Conservation (phyloP, 2,888 invertebrate species). For the Noctua fimbriata region DNA sequence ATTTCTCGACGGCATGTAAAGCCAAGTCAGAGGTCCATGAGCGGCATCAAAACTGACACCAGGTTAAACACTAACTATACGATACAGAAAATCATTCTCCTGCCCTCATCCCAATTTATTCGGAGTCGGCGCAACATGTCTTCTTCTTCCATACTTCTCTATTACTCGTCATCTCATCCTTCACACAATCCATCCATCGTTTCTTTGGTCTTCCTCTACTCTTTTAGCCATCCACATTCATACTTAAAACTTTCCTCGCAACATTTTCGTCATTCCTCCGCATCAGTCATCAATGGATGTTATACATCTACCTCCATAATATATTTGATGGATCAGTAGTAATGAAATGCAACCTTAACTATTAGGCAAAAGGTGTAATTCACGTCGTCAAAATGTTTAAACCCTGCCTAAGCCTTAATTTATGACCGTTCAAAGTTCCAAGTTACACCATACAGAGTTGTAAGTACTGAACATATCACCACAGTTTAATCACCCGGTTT, state of each 20-base stretch:
- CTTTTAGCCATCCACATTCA: not conserved
- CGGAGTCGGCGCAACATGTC: too few relatives aligned
- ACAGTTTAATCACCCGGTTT: constrained; percentile 58
- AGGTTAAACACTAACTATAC: too few relatives aligned
- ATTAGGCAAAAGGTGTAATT: not conserved
- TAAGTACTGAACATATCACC: constrained; percentile 40
- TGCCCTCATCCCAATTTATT: too few relatives aligned
- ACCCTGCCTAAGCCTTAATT: constrained; percentile 31
- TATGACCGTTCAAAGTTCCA: constrained; percentile 38
- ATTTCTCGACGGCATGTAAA: too few relatives aligned
- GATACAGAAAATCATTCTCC: too few relatives aligned
- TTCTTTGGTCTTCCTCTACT: not conserved
- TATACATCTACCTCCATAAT: not conserved
- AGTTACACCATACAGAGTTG: constrained; percentile 33
- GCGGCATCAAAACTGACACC: too few relatives aligned
- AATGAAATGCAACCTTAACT: not conserved
- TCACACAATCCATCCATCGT: not conserved
- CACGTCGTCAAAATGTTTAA: constrained; percentile 49
- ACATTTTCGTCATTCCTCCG: not conserved
- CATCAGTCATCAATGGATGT: not conserved
- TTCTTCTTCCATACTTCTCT: too few relatives aligned
- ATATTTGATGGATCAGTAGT: not conserved
- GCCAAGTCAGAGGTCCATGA: too few relatives aligned
- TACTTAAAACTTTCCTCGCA: not conserved
- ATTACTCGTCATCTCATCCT: too few relatives aligned